phyloP scores from a whole-genome alignment of 2,113 vertebrate genomes.

The Saiga tatarica region DNA sequence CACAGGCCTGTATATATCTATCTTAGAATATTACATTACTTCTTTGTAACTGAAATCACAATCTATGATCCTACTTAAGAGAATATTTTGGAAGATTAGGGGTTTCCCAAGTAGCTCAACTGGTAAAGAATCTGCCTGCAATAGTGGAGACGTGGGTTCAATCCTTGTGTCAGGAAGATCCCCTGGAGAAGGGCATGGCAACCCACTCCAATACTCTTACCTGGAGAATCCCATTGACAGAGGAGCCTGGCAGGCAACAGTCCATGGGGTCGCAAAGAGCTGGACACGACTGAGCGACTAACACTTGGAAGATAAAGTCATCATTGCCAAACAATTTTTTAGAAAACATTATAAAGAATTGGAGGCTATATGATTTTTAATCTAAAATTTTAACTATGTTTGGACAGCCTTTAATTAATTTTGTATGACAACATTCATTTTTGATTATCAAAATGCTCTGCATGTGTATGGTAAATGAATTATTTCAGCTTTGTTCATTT shows the following conservation, averaged over 20 bases:
- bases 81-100: background rate
- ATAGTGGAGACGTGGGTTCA: background rate
- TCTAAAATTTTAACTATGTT: background rate
- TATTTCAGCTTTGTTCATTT: background rate
- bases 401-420: background rate
- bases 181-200: background rate
- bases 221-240: background rate
- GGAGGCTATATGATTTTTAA: background rate
- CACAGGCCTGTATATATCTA: background rate
- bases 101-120: background rate
- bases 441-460: slow-evolving; percentile 2
- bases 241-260: background rate
- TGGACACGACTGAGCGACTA: background rate
- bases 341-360: background rate
- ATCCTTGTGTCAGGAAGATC: background rate
- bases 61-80: background rate
- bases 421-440: background rate
- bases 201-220: background rate
- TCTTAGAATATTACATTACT: background rate
- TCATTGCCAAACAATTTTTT: background rate
- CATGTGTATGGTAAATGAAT: background rate
- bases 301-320: background rate
- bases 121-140: background rate
- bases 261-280: background rate
- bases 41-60: background rate